These are phyloP conservation scores for Cephus nigrinus DNA, from an alignment of 2,888 invertebrate species.

Conservation along the genomic window DNA sequence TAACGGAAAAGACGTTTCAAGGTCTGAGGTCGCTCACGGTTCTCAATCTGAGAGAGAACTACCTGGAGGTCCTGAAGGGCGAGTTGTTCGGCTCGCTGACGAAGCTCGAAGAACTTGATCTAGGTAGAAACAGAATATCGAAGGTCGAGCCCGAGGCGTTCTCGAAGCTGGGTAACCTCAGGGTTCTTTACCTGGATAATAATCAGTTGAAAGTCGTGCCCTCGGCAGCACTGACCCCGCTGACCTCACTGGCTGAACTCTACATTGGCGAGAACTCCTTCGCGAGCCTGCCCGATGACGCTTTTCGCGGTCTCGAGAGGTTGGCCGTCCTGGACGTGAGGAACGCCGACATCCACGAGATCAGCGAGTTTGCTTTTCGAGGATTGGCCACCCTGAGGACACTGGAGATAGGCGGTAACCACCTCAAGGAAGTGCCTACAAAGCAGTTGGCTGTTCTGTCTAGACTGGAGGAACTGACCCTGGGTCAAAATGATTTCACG, in stretches of 20 bases:
- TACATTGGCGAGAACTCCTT: slow-evolving; percentile 88
- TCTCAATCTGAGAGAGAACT: slow-evolving; percentile 84
- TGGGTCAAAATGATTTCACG: slow-evolving; percentile 86
- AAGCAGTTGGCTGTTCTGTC: slow-evolving; percentile 77
- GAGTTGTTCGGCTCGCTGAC: slow-evolving; percentile 80
- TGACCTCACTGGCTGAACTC: slow-evolving; percentile 84
- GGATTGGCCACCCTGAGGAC: slow-evolving; percentile 81
- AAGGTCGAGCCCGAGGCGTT: slow-evolving; percentile 83
- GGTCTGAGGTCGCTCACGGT: slow-evolving; percentile 83
- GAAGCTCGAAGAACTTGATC: slow-evolving; percentile 85
- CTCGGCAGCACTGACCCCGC: slow-evolving; percentile 76
- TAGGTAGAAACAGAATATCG: slow-evolving; percentile 87
- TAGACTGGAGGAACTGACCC: slow-evolving; percentile 81
- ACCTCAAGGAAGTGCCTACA: slow-evolving; percentile 80
- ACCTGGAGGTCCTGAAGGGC: slow-evolving; percentile 81
- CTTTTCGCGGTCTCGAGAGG: slow-evolving; percentile 81
- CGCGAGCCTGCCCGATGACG: slow-evolving; percentile 79
- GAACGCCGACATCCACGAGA: slow-evolving; percentile 83
- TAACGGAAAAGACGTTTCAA: slow-evolving; percentile 83
- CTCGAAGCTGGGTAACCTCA: slow-evolving; percentile 78
- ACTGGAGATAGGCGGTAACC: slow-evolving; percentile 84
- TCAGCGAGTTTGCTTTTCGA: slow-evolving; percentile 80
- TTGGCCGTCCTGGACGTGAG: slow-evolving; percentile 82
- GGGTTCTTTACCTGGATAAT: slow-evolving; percentile 86
- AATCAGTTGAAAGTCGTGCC: slow-evolving; percentile 84